Evolutionary conservation across 2,888 invertebrate species (phyloP).

Genomic region (Pseudanteris insignis): DNA sequence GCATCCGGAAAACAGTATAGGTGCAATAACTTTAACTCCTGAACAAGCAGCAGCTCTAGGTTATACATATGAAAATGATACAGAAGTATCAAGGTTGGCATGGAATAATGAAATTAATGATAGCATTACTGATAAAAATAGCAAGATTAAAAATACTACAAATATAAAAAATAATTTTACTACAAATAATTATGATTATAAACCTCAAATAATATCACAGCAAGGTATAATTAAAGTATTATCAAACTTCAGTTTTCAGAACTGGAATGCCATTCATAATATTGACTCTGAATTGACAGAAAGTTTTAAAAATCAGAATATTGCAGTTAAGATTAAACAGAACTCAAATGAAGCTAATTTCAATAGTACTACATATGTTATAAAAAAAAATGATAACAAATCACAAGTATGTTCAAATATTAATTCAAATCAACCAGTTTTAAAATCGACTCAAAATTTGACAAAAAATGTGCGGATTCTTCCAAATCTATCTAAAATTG

Average conservation of each 20-base stretch:
- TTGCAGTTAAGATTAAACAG: background rate
- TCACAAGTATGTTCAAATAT: slow-evolving; percentile 55
- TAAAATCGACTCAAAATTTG: slow-evolving; percentile 56
- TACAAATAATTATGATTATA: slow-evolving; percentile 41
- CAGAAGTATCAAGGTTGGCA: slow-evolving; percentile 43
- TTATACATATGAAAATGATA: slow-evolving; percentile 59
- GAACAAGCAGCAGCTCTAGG: slow-evolving; percentile 63
- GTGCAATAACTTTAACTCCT: slow-evolving; percentile 62
- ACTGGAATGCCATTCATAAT: slow-evolving; percentile 21
- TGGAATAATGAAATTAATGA: slow-evolving; percentile 23
- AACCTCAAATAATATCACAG: slow-evolving; percentile 26
- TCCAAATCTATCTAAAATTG: slow-evolving; percentile 50
- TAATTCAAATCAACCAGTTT: slow-evolving; percentile 56
- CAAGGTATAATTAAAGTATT: slow-evolving; percentile 28
- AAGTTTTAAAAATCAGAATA: slow-evolving; percentile 8
- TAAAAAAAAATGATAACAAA: slow-evolving; percentile 23
- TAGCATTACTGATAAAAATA: slow-evolving; percentile 17
- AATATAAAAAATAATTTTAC: slow-evolving; percentile 34
- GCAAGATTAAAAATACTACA: slow-evolving; percentile 30
- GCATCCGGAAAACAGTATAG: slow-evolving; percentile 55
- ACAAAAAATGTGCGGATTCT: slow-evolving; percentile 55
- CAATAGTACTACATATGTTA: slow-evolving; percentile 1
- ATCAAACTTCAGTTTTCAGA: slow-evolving; percentile 14
- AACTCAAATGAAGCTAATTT: slow-evolving; percentile 1
- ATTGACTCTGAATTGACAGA: slow-evolving; percentile 10